phyloP scores from a whole-genome alignment of 1,140 invertebrate species.

The Drosophila paulistorum region DNA sequence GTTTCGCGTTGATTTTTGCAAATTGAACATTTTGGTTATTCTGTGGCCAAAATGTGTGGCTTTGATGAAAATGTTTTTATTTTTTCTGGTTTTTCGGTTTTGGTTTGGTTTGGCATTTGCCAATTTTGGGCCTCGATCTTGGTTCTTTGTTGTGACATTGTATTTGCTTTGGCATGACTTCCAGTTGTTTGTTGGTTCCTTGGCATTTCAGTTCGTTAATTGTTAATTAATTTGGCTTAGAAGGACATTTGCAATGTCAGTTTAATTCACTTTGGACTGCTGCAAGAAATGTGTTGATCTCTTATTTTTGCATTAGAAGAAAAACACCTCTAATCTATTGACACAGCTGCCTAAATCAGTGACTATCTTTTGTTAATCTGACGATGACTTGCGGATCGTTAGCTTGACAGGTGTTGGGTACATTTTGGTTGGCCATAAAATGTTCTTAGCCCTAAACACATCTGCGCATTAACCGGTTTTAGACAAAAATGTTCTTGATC shows the following conservation, averaged over 20 bases:
- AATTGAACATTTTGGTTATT: constrained; percentile 30
- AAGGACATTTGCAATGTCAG: no score
- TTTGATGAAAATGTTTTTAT: neutral
- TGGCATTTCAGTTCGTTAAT: constrained; percentile 1
- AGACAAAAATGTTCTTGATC: neutral
- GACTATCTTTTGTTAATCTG: no score
- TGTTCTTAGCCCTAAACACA: neutral
- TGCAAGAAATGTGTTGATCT: no score
- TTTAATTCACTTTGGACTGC: no score
- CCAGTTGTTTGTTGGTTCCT: neutral
- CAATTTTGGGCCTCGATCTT: constrained; percentile 17
- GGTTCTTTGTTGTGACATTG: constrained; percentile 15
- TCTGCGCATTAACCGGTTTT: no score
- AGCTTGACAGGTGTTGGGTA: no score
- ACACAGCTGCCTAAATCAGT: no score
- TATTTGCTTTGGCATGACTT: neutral
- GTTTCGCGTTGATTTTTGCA: constrained; percentile 27
- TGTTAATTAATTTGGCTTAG: neutral
- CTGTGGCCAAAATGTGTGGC: constrained; percentile 7
- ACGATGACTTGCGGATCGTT: no score
- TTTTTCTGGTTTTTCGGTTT: neutral
- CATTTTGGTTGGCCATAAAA: no score
- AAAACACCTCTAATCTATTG: no score
- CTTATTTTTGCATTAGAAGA: no score
- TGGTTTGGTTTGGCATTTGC: neutral